A percentile compares a stretch with the other conserved stretches of the same genome.
phyloP scores from a whole-genome alignment of 1,140 invertebrate species.

The Wasmannia auropunctata region DNA sequence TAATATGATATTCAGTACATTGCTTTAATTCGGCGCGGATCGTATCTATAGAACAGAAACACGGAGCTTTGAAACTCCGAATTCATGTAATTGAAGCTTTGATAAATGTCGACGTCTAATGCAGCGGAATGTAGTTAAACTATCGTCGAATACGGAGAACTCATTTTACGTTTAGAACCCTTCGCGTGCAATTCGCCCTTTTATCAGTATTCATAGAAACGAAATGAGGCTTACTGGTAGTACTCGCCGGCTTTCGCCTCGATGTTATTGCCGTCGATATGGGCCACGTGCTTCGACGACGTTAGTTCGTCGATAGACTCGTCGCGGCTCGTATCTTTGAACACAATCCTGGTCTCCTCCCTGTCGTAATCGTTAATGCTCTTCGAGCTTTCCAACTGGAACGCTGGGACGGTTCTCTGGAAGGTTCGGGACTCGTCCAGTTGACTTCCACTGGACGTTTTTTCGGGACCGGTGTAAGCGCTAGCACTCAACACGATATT shows the following conservation, averaged over 20 bases:
- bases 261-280: constrained; percentile 83
- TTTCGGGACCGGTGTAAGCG: constrained; percentile 75
- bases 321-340: constrained; percentile 37
- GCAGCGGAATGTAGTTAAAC: background rate
- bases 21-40: background rate
- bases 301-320: constrained; percentile 68
- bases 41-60: background rate
- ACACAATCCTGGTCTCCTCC: constrained; percentile 50
- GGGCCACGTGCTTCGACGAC: constrained; percentile 80
- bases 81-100: background rate
- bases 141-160: background rate
- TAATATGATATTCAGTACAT: background rate
- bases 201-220: constrained; percentile 21
- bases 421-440: constrained; percentile 64
- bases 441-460: constrained; percentile 67
- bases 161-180: background rate
- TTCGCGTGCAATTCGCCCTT: background rate
- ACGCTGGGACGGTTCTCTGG: constrained; percentile 74
- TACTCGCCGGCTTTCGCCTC: constrained; percentile 82
- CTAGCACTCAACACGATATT: constrained; percentile 78
- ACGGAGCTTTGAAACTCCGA: background rate
- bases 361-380: constrained; percentile 62
- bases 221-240: constrained; percentile 73
- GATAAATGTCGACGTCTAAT: background rate
- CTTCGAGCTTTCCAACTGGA: constrained; percentile 80